Percentiles rank a stretch among this genome's conserved stretches.
phyloP scores from a whole-genome alignment of 2,888 invertebrate genomes.

The Zelleria hepariella region DNA sequence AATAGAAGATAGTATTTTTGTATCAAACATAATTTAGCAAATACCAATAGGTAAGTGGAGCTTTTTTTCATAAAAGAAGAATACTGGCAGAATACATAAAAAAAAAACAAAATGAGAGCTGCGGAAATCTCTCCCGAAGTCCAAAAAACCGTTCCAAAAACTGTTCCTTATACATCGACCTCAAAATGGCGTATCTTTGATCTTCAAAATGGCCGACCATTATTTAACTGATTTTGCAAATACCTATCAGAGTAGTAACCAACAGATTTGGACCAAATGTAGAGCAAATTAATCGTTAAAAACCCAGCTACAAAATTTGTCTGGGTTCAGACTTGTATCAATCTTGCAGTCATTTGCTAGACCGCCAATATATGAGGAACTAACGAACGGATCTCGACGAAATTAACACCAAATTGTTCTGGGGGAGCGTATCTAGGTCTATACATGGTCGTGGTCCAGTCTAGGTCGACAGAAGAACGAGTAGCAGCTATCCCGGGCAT shows the following conservation, averaged over 20 bases:
- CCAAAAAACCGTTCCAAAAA: background rate
- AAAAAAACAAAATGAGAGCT: slow-evolving; percentile 15
- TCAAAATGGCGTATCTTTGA: background rate
- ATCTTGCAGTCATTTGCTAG: background rate
- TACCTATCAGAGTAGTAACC: background rate
- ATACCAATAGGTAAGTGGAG: slow-evolving; percentile 8
- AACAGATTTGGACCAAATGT: background rate
- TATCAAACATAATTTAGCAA: slow-evolving; percentile 1
- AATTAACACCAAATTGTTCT: background rate
- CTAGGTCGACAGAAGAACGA: slow-evolving; percentile 52
- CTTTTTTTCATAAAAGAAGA: slow-evolving; percentile 16
- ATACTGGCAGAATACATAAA: slow-evolving; percentile 22
- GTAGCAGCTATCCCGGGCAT: slow-evolving; percentile 41
- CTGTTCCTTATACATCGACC: background rate
- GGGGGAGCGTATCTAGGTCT: background rate
- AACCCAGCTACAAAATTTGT: too few species aligned
- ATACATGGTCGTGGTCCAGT: slow-evolving; percentile 48
- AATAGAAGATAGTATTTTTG: background rate
- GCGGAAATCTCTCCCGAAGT: background rate
- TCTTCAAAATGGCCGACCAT: background rate
- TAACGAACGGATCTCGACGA: background rate
- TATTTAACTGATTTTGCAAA: background rate
- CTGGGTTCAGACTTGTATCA: too few species aligned
- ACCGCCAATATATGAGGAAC: background rate
- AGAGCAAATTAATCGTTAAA: too few species aligned